phyloP scores from a whole-genome alignment of 2,888 invertebrate genomes.

The Epiblema foenella region DNA sequence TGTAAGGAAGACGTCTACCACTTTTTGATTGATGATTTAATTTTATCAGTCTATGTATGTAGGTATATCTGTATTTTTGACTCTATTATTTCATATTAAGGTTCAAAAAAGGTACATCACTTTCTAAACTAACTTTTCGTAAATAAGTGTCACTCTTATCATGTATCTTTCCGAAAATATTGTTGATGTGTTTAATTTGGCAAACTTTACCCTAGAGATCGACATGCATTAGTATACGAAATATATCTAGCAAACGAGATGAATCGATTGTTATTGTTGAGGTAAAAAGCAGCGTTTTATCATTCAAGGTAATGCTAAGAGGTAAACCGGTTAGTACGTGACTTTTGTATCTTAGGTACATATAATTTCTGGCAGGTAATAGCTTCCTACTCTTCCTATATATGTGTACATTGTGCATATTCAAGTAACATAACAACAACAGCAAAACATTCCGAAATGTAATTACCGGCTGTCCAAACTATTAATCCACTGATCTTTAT shows the following conservation, averaged over 20 bases:
- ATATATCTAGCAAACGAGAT: neutral
- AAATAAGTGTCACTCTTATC: no score
- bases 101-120: no score
- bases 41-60: no score
- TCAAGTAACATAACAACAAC: neutral
- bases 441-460: neutral
- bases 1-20: no score
- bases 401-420: no score
- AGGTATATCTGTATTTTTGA: no score
- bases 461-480: no score
- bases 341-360: constrained; percentile 8
- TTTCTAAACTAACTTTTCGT: no score
- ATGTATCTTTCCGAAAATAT: no score
- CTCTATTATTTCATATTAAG: no score
- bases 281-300: constrained; percentile 16
- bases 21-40: no score
- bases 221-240: neutral
- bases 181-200: neutral
- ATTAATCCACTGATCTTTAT: no score
- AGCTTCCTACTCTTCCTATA: neutral
- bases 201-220: neutral
- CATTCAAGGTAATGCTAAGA: constrained; percentile 28
- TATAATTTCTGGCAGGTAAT: neutral
- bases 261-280: constrained; percentile 5
- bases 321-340: constrained; percentile 17